Evolutionary conservation across 2,888 invertebrate genomes (phyloP), one percentile per base, ranked within the genome.

Genomic region (Lucinisca nassula): DNA sequence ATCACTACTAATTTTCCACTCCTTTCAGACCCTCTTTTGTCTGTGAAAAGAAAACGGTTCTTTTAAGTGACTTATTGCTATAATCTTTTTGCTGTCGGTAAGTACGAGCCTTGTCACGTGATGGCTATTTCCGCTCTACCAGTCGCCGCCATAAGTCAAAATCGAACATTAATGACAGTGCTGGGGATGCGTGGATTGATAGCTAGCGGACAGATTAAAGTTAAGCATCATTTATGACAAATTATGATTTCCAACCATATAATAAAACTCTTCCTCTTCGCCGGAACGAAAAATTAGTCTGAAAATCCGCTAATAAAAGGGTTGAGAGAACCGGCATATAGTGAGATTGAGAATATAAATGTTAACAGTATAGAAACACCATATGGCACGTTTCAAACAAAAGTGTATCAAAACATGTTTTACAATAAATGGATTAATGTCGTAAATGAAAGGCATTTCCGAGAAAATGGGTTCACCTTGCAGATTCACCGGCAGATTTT

Each of bases 31-130:
- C 8, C 10, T 17, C 30, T 61, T 61, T 61, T 24, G 27, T 30
- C 61, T 61, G 10, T 4, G 8, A n/a, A 61, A 8, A 4, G 30
- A 61, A 61, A 30, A 24, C 75, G 79, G 67, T 80, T 77, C 77
- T 80, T 38, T 55, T 80, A 75, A 77, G 70, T 80, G 38, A 72
- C 72, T 75, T 37, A 51, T 51, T 55, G 76, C 84, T 80, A 77
- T 84, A 84, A 84, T 84, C 70, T 30, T 21, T 30, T 70, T 72
- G 70, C 74, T 72, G 70, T 80, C 76, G 80, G 49, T 24, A 37
- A 67, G 72, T 84, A 84, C 70, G 77, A 67, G 72, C 80, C 72
- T 72, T 80, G 74, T 76, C 76, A 49, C 79, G 80, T 76, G 84
- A 80, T 67, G 37, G 49, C 75, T 74, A 84, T 84, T 84, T 84